Percentiles rank a stretch among this genome's conserved stretches.
These are phyloP conservation scores for Xerus rutilus DNA, from an alignment of 2,797 vertebrate genomes.

Conservation along the genomic window DNA sequence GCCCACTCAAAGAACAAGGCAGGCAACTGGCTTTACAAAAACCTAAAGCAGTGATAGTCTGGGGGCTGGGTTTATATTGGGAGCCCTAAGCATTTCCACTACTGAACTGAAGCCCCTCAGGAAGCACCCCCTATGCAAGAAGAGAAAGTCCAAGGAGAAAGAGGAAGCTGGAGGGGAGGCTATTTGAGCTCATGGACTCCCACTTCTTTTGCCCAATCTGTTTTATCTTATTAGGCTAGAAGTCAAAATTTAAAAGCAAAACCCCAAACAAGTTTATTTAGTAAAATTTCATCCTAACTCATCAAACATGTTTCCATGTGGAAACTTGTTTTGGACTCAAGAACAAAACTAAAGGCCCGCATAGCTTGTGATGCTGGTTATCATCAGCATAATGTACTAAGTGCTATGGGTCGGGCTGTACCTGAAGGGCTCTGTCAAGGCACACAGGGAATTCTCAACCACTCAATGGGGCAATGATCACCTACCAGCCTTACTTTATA, in stretches of 20 bases:
- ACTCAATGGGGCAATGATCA: background rate
- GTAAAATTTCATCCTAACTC: background rate
- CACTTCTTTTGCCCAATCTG: background rate
- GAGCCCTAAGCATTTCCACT: too few relatives aligned
- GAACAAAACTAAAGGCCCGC: background rate
- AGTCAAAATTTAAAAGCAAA: background rate
- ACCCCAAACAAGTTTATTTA: background rate
- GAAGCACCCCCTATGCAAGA: background rate
- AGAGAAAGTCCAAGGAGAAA: background rate
- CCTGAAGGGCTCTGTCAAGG: background rate
- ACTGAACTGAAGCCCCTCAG: fast-evolving
- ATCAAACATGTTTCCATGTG: background rate
- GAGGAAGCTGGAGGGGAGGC: background rate
- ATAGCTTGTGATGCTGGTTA: background rate
- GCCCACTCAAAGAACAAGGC: background rate
- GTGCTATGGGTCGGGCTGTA: background rate
- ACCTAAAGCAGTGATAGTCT: background rate
- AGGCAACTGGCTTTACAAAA: background rate
- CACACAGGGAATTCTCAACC: background rate
- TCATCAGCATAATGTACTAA: too few relatives aligned
- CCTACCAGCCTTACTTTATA: background rate
- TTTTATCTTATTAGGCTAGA: background rate
- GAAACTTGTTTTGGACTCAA: background rate
- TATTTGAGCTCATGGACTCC: background rate
- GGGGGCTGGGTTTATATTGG: background rate